Evolutionary conservation across 2,888 invertebrate species (phyloP).

Genomic region (Stenichneumon culpator): DNA sequence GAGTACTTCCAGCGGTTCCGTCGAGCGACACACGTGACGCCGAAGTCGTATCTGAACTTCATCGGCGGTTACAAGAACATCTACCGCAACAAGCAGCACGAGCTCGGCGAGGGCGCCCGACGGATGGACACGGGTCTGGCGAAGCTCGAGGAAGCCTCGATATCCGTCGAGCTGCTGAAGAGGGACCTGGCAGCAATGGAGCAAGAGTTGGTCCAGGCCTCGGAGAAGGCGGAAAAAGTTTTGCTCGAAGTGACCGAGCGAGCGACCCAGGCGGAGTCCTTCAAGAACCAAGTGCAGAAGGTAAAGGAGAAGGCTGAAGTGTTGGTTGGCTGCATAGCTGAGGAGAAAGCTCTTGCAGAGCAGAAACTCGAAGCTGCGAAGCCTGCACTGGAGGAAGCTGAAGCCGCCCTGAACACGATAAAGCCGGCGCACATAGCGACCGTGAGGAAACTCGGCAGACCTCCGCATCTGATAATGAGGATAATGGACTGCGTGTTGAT

Average conservation of each 20-base stretch:
- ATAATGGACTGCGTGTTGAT: constrained; percentile 99
- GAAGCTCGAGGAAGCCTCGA: constrained; percentile 97
- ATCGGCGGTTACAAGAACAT: constrained; percentile 98
- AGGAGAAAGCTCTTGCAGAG: constrained; percentile 96
- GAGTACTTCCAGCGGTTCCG: constrained; percentile 97
- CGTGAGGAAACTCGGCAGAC: constrained; percentile 96
- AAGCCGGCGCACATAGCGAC: constrained; percentile 98
- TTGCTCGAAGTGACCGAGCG: constrained; percentile 96
- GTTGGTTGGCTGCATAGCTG: constrained; percentile 93
- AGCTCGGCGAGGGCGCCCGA: constrained; percentile 95
- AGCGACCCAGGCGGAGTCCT: constrained; percentile 97
- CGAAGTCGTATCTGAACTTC: constrained; percentile 98
- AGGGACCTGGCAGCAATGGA: constrained; percentile 98
- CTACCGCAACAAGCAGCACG: constrained; percentile 95
- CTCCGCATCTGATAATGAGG: constrained; percentile 98
- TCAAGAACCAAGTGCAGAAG: constrained; percentile 97
- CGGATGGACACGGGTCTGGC: constrained; percentile 98
- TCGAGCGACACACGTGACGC: constrained; percentile 97
- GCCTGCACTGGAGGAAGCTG: constrained; percentile 98
- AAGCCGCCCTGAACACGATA: constrained; percentile 97
- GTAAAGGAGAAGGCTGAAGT: constrained; percentile 98
- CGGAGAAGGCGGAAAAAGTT: constrained; percentile 95
- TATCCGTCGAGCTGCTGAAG: constrained; percentile 96
- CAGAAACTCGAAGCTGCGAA: constrained; percentile 97
- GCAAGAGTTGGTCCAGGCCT: constrained; percentile 96